These are phyloP conservation scores for Ecliptopera silaceata DNA, from an alignment of 2,888 invertebrate genomes.

Conservation along the genomic window DNA sequence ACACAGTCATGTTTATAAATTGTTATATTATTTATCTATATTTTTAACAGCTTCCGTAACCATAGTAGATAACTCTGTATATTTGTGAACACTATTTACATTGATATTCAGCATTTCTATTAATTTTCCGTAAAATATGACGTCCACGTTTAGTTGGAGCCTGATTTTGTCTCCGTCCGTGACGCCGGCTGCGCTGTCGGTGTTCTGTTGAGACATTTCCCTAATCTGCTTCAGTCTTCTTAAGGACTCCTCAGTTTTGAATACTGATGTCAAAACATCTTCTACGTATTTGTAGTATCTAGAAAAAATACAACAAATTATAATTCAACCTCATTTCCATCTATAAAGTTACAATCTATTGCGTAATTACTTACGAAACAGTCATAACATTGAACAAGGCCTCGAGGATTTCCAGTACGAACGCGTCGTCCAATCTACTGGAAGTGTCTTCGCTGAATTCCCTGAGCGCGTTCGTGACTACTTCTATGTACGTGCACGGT, in stretches of 20 bases:
- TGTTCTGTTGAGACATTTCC: conserved; percentile 79
- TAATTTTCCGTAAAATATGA: conserved; percentile 87
- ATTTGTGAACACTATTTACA: conserved; percentile 82
- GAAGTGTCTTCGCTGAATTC: conserved; percentile 82
- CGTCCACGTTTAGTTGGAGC: conserved; percentile 94
- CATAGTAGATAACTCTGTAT: conserved; percentile 83
- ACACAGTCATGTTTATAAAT: conserved; percentile 53
- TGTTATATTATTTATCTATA: conserved; percentile 80
- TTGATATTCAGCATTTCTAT: conserved; percentile 81
- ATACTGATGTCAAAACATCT: conserved; percentile 96
- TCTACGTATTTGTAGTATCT: conserved; percentile 89
- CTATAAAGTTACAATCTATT: conserved; percentile 6
- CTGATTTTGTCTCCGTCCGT: conserved; percentile 98
- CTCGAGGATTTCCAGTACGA: conserved; percentile 62
- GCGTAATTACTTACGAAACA: conserved; percentile 74
- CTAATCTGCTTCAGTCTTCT: conserved; percentile 93
- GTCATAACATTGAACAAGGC: conserved; percentile 78
- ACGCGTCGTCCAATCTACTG: conserved; percentile 59
- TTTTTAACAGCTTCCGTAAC: conserved; percentile 85
- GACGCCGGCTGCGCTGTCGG: conserved; percentile 83
- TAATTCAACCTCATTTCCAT: not conserved
- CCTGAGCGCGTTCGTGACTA: conserved; percentile 83
- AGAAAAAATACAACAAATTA: conserved; percentile 32
- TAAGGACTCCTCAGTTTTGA: conserved; percentile 97
- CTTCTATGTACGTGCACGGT: conserved; percentile 90